Base-by-base conservation (phyloP, 1,140 invertebrate genomes). In the Apis dorsata region DNA sequence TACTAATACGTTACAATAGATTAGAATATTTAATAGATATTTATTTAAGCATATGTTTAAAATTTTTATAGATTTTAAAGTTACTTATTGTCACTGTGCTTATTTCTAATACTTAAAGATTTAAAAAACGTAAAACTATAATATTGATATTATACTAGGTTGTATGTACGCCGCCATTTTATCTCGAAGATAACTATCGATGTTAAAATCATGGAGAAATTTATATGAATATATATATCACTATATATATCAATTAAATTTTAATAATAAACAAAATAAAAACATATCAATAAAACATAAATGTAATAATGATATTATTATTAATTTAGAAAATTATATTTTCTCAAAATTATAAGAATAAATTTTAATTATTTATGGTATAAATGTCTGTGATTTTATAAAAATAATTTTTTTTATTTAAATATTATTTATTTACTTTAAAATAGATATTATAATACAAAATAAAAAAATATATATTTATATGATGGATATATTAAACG, bases 151-250 rank as follows among this genome's bases (percentile, higher is more conserved):
- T 73, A 55, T 53, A 60, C 5, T 28, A 17, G 9, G 55, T 72
- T 34, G 9, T 7, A 62, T n/a, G 49, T 66, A 28, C 12, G 49
- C 13, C 49, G 62, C 62, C 74, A 77, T 77, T 77, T 66, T 66
- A 34, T 55, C 49, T 76, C 74, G 60, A 76, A 76, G 5, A 0
- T 34, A n/a, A 0, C 2, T 75, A 60, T 75, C 73, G 73, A 75
- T 11, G 13, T 72, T 55, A 11, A 55, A 28, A 72, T 72, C 24
- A 12, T 13, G 5, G 5, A 44, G 0, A 19, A n/a, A 49, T 11
- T 8, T 10, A 10, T 44, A 44, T 44, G 34, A 44, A 44, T 44
- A 49, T 34, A 69, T n/a, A n/a, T 49, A 3, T 15, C 13, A 8
- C 1, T 63, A 24, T 8, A 28, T 17, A 57, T 17, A 19, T 57